Percentiles rank a stretch among this genome's conserved stretches.
phyloP scores from a whole-genome alignment of 2,113 vertebrate species.

The Cettia cetti region DNA sequence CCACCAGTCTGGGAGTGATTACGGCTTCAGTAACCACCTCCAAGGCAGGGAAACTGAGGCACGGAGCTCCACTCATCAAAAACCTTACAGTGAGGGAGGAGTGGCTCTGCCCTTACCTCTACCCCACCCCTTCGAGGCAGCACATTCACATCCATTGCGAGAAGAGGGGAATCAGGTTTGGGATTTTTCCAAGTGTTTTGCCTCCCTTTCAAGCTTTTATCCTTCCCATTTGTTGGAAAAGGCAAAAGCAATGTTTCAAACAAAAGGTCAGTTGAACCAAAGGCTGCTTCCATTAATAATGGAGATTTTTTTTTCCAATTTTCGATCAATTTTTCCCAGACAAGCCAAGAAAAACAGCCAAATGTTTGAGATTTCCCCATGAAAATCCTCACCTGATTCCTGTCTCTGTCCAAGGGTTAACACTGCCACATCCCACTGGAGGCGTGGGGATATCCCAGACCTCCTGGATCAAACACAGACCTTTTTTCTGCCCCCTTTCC shows the following conservation, averaged over 20 bases:
- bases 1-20: fast-evolving
- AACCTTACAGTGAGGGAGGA: fast-evolving
- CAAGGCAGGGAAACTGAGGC: not conserved
- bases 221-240: not conserved
- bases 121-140: not conserved
- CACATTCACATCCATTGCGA: fast-evolving
- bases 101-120: not conserved
- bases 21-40: fast-evolving
- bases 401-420: fast-evolving
- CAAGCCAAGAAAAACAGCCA: fast-evolving
- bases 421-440: fast-evolving
- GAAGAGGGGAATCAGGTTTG: fast-evolving
- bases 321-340: not conserved
- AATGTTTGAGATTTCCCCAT: not conserved
- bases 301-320: not conserved
- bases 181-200: not conserved
- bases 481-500: not conserved
- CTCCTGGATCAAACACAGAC: not conserved
- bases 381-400: not conserved
- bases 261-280: not conserved
- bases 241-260: not conserved
- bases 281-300: not conserved
- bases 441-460: not conserved
- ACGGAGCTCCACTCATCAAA: not conserved
- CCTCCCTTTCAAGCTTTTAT: not conserved